phyloP scores from a whole-genome alignment of 2,113 vertebrate species.

The Pitta sordida region DNA sequence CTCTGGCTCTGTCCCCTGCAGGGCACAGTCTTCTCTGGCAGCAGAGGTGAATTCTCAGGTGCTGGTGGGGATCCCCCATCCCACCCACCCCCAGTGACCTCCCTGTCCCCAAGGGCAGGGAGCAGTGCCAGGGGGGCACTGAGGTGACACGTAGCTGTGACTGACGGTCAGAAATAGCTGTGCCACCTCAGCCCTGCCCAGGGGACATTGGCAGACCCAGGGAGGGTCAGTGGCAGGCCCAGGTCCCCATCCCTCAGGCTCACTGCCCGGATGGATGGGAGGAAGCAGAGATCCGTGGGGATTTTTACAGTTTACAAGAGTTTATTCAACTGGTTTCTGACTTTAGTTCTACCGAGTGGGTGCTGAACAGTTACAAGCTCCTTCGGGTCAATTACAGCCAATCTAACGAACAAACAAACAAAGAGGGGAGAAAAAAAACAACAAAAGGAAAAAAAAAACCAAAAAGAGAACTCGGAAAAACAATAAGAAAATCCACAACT shows the following conservation, averaged over 20 bases:
- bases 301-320: conserved; percentile 77
- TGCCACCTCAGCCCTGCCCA: neutral
- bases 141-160: neutral
- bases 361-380: conserved; percentile 89
- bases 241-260: no score
- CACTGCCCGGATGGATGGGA: no score
- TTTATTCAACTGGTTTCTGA: conserved; percentile 92
- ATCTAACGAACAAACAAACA: conserved; percentile 71
- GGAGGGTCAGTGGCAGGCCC: neutral
- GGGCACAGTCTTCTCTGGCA: neutral
- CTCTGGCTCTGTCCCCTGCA: neutral
- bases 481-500: conserved; percentile 89
- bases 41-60: neutral
- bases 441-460: conserved; percentile 57
- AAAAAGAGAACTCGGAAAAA: conserved; percentile 61
- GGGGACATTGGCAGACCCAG: neutral
- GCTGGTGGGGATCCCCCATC: neutral
- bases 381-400: conserved; percentile 81
- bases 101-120: fast-evolving
- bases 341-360: conserved; percentile 88
- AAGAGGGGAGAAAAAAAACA: conserved; percentile 30
- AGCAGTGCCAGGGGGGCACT: fast-evolving
- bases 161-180: fast-evolving
- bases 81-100: neutral
- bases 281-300: neutral